Percentiles rank a stretch among this genome's conserved stretches.
Evolutionary conservation across 2,888 invertebrate genomes (phyloP).

Genomic region (Conomelus anceps): DNA sequence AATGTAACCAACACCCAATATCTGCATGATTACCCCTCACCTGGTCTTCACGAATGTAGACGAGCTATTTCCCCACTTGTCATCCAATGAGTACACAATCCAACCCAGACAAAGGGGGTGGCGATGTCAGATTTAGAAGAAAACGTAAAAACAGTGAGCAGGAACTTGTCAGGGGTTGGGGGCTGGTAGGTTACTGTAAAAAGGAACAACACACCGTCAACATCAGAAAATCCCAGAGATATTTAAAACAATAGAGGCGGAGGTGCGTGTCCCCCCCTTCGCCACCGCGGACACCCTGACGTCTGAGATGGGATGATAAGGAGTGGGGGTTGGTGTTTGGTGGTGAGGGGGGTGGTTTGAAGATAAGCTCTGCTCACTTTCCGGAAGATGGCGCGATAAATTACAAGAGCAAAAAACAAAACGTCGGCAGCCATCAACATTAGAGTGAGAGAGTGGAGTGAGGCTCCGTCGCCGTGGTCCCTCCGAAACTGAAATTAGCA

Average conservation of each 20-base stretch:
- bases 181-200: background rate
- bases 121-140: background rate
- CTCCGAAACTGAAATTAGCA: constrained; percentile 26
- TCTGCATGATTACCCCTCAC: too few species aligned
- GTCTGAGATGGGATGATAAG: background rate
- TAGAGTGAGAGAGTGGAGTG: constrained; percentile 9
- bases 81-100: background rate
- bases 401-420: constrained; percentile 20
- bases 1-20: too few species aligned
- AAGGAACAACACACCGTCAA: background rate
- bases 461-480: background rate
- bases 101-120: background rate
- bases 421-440: constrained; percentile 26
- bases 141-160: background rate
- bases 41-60: too few species aligned
- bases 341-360: constrained; percentile 16
- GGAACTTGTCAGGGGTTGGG: too few species aligned
- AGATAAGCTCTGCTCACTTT: constrained; percentile 19
- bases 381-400: constrained; percentile 24
- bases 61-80: background rate
- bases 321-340: constrained; percentile 10
- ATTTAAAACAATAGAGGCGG: background rate
- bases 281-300: background rate
- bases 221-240: background rate
- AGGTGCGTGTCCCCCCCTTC: background rate